phyloP scores from a whole-genome alignment of 2,888 invertebrate species.

The Tetheella fluctuosa region DNA sequence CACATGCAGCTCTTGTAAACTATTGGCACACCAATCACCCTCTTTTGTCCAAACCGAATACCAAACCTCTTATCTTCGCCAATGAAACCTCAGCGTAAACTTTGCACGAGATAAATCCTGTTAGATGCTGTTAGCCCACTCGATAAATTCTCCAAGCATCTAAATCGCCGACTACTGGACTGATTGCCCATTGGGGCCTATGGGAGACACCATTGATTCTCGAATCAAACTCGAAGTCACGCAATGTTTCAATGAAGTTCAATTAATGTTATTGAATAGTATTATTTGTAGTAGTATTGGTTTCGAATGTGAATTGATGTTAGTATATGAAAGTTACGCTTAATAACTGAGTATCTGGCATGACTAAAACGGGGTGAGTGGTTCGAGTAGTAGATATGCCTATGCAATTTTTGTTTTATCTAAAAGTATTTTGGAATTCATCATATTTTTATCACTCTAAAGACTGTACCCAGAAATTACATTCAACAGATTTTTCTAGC shows the following conservation, averaged over 20 bases:
- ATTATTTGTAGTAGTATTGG: not conserved
- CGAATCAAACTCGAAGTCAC: constrained; percentile 24
- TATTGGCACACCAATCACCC: constrained; percentile 3
- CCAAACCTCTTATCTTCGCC: constrained; percentile 12
- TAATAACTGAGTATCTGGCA: not conserved
- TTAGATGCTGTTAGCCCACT: constrained; percentile 46
- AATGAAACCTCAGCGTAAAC: constrained; percentile 44
- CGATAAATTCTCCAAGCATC: constrained; percentile 59
- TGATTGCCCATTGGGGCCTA: constrained; percentile 54
- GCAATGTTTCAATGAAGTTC: constrained; percentile 8
- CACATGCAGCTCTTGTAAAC: not conserved
- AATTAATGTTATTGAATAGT: constrained; percentile 1
- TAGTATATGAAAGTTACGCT: not conserved
- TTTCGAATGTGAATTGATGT: not conserved
- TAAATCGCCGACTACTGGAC: constrained; percentile 53
- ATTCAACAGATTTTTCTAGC: too few relatives aligned
- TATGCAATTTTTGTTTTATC: too few relatives aligned
- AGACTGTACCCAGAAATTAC: too few relatives aligned
- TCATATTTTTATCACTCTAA: too few relatives aligned
- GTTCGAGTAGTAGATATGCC: not conserved
- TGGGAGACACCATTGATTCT: constrained; percentile 34
- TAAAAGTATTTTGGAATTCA: too few relatives aligned
- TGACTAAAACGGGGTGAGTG: not conserved
- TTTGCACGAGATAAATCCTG: constrained; percentile 60
- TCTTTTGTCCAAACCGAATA: constrained; percentile 2